Conservation (phyloP, 2,113 vertebrate genomes). For the Lynx canadensis region DNA sequence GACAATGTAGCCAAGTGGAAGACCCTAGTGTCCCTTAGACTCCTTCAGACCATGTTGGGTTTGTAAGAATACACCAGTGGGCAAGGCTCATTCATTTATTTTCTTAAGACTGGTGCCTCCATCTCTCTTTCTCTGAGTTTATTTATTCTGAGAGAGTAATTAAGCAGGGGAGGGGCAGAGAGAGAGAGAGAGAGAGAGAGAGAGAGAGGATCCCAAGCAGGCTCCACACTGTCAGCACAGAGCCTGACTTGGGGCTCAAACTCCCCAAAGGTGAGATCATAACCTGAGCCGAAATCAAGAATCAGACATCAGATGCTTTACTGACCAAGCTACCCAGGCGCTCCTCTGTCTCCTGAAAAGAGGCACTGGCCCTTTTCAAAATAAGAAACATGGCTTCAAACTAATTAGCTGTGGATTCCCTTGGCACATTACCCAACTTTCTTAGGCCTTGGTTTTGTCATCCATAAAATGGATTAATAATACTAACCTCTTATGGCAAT, state of each 20-base stretch:
- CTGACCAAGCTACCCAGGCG: too few species aligned
- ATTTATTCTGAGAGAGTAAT: too few species aligned
- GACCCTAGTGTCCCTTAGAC: neutral
- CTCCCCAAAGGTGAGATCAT: too few species aligned
- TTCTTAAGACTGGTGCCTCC: neutral
- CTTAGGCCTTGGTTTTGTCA: constrained; percentile 3
- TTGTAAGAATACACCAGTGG: neutral
- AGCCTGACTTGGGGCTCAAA: too few species aligned
- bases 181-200: too few species aligned
- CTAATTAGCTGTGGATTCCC: neutral
- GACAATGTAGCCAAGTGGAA: neutral
- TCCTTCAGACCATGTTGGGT: neutral
- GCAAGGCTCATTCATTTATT: neutral
- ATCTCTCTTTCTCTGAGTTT: neutral
- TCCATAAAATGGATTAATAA: constrained; percentile 9
- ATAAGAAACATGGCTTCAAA: neutral
- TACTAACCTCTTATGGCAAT: neutral
- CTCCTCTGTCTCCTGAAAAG: neutral
- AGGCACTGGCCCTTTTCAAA: constrained; percentile 6
- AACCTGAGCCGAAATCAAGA: too few species aligned
- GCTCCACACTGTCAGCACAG: too few species aligned
- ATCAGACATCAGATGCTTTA: too few species aligned
- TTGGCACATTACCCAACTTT: neutral
- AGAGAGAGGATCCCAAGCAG: too few species aligned
- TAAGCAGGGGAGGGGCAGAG: too few species aligned